Base-by-base conservation (phyloP, 2,797 vertebrate species). In the Poecilia velifera region DNA sequence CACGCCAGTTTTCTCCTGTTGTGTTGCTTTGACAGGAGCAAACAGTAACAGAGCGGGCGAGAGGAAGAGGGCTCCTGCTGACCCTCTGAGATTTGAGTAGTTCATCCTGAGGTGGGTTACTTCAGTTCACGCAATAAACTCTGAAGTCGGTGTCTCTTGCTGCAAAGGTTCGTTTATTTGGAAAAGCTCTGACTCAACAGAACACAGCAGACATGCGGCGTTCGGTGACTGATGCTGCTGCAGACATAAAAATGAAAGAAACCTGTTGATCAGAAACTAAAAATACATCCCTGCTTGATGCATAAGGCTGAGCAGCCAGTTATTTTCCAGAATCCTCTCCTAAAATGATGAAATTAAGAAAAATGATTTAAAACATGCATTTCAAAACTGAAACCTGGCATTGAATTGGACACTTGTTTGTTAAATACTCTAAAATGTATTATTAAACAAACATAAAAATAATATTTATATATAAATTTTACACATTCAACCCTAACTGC, bases 111-210 rank as follows among this genome's bases (percentile, higher is more conserved):
- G 10, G 25, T 2, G 72, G 77, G 78, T 89, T 79, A 80, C 64
- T 76, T 75, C 76, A 57, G 82, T 22, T 82, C 75, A 80, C 80
- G 36, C 82, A 80, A 85, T 28, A 74, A 68, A 64, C 46, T 73
- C 55, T 10, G 1, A 31, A 86, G 83, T 84, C 85, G 81, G 34
- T 1, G 79, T 79, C 78, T 82, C 83, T 76, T 22, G 10, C 59
- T 55, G 47, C 70, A 66, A 87, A 72, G 82, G 79, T 68, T 84
- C n/a, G 55, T 64, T 76, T 18, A 82, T 76, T 74, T 34, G 1
- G 51, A 76, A n/a, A 43, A 84, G 79, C 79, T 77, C 46, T 81
- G 79, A 83, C 74, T 66, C 84, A 86, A 72, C 68, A 80, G 55
- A 73, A 66, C 34, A 71, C 81, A 43, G 72, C 73, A 39, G 64